These are phyloP conservation scores for Ptychodera flava DNA, from an alignment of 35 echinoderm and acorn worm genomes.

Conservation along the genomic window DNA sequence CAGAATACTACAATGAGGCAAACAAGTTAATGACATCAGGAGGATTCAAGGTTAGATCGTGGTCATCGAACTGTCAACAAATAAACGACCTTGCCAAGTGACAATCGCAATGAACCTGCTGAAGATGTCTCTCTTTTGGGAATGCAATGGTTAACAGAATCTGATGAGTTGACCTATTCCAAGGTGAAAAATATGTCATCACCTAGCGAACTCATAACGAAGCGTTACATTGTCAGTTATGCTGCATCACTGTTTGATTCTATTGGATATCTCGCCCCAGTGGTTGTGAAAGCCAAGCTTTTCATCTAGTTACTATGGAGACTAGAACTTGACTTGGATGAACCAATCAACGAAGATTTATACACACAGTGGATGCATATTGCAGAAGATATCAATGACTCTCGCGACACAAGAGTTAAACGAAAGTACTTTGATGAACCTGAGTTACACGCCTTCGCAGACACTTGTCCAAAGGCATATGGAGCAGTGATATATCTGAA, in stretches of 20 bases:
- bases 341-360: neutral
- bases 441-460: slow-evolving; percentile 6
- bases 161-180: neutral
- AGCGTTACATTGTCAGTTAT: neutral
- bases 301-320: neutral
- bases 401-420: neutral
- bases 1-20: neutral
- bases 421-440: neutral
- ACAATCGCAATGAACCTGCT: neutral
- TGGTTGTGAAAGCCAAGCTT: neutral
- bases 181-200: neutral
- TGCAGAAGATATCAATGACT: neutral
- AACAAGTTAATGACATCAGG: neutral
- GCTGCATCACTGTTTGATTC: neutral
- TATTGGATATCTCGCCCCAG: neutral
- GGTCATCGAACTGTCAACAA: neutral
- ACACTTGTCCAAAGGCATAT: slow-evolving; percentile 3
- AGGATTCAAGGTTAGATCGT: neutral
- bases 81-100: neutral
- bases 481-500: neutral
- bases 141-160: neutral
- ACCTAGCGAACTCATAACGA: neutral
- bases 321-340: neutral
- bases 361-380: neutral
- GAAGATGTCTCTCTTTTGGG: neutral